phyloP scores from a whole-genome alignment of 2,797 vertebrate genomes.

The Hyperoplus lanceolatus region DNA sequence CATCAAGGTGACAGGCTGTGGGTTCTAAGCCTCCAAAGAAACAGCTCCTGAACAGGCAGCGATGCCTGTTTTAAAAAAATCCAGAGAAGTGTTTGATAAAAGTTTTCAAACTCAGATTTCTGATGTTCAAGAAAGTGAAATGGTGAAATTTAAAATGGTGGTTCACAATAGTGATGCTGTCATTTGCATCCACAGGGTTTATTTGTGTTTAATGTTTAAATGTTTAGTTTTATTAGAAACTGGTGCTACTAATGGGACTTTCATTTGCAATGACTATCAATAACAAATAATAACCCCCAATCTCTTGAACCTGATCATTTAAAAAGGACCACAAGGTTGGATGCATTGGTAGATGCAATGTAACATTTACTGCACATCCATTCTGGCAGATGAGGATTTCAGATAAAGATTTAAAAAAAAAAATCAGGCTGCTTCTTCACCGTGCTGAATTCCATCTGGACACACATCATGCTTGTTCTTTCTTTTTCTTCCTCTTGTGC shows the following conservation, averaged over 20 bases:
- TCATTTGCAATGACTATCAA: neutral
- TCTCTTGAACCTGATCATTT: slow-evolving; percentile 15
- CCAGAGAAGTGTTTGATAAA: neutral
- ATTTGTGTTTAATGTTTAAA: neutral
- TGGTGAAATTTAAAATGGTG: neutral
- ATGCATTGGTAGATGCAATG: slow-evolving; percentile 11
- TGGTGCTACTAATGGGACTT: neutral
- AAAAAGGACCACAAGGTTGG: slow-evolving; percentile 17
- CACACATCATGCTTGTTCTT: slow-evolving; percentile 10
- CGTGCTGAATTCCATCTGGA: slow-evolving; percentile 50
- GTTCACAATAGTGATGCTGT: neutral
- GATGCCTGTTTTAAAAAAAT: neutral
- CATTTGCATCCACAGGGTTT: neutral
- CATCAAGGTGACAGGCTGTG: slow-evolving; percentile 69
- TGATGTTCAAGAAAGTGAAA: neutral
- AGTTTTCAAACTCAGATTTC: neutral
- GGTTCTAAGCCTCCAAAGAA: slow-evolving; percentile 56
- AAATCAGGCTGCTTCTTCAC: slow-evolving; percentile 37
- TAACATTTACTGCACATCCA: slow-evolving; percentile 2
- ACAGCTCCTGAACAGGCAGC: slow-evolving; percentile 48
- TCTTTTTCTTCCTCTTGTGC: slow-evolving; percentile 30
- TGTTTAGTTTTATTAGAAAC: neutral
- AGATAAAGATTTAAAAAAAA: neutral
- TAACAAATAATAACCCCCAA: neutral
- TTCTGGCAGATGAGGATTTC: slow-evolving; percentile 27